A percentile compares a stretch with the other conserved stretches of the same genome.
phyloP scores from a whole-genome alignment of 2,888 invertebrate genomes.

The Keiferia lycopersicella region DNA sequence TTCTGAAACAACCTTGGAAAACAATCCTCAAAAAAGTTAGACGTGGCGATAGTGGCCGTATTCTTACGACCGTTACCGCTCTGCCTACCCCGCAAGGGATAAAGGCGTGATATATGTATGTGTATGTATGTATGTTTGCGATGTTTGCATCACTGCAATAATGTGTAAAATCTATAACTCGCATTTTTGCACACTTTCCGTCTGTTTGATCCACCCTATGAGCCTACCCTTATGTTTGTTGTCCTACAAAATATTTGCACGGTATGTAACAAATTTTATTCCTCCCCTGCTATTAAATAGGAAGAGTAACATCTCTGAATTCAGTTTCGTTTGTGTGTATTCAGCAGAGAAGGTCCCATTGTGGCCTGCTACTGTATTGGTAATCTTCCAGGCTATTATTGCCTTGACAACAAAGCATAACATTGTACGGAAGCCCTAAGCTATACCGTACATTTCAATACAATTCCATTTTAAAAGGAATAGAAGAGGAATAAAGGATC shows the following conservation, averaged over 20 bases:
- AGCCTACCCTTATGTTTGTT: background rate
- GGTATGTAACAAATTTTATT: slow-evolving; percentile 13
- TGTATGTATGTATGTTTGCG: no score
- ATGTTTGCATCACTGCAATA: no score
- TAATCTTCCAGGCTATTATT: slow-evolving; percentile 63
- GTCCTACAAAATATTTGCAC: background rate
- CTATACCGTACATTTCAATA: slow-evolving; percentile 49
- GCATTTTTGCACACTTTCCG: background rate
- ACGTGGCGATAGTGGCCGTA: no score
- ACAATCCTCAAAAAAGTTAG: no score
- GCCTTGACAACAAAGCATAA: slow-evolving; percentile 59
- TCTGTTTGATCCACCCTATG: background rate
- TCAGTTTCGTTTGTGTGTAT: slow-evolving; percentile 42
- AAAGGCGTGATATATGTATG: no score
- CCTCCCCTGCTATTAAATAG: slow-evolving; percentile 5
- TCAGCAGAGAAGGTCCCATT: slow-evolving; percentile 50
- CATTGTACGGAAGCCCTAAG: slow-evolving; percentile 51
- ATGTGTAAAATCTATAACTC: no score
- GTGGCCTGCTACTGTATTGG: slow-evolving; percentile 51
- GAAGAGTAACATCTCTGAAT: slow-evolving; percentile 6
- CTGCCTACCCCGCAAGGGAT: no score
- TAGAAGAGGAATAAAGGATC: slow-evolving; percentile 39
- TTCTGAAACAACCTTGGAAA: no score
- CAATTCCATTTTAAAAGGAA: slow-evolving; percentile 49
- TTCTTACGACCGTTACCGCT: no score